Evolutionary conservation across 2,797 vertebrate genomes (phyloP).

Genomic region (Epinephelus coioides): DNA sequence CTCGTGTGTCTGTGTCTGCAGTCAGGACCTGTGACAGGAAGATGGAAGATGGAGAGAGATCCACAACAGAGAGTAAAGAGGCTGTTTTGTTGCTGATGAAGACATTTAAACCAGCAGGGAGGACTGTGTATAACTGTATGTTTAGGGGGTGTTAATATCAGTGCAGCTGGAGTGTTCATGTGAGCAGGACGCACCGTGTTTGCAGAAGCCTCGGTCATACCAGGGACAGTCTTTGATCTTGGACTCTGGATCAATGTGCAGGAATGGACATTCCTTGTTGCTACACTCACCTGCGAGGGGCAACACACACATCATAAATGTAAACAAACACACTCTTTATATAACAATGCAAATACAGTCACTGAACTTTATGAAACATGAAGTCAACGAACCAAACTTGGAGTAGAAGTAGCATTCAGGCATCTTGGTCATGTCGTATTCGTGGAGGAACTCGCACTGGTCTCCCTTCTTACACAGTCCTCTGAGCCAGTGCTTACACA

Average conservation of each 20-base stretch:
- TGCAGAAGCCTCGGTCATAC: conserved; percentile 99
- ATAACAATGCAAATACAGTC: not conserved
- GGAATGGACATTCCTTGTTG: conserved; percentile 99
- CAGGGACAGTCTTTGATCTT: conserved; percentile 99
- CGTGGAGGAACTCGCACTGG: conserved; percentile 98
- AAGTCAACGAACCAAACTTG: conserved; percentile 91
- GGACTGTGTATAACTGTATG: not conserved
- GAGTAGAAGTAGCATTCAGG: conserved; percentile 99
- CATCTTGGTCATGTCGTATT: conserved; percentile 99
- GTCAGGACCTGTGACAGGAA: conserved; percentile 90
- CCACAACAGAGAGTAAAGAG: not conserved
- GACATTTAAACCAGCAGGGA: not conserved
- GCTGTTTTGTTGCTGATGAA: not conserved
- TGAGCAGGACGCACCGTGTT: conserved; percentile 89
- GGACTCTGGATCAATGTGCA: conserved; percentile 98
- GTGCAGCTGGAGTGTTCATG: not conserved
- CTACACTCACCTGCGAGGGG: conserved; percentile 94
- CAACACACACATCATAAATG: conserved; percentile 3
- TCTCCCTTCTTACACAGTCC: conserved; percentile 99
- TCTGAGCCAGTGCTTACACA: conserved; percentile 98
- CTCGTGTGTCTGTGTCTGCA: conserved; percentile 98
- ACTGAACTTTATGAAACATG: not conserved
- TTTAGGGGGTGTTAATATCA: not conserved
- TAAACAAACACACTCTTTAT: no score
- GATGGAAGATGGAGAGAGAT: not conserved